Conservation (phyloP, 2,113 vertebrate genomes). For the Tringa solitaria region DNA sequence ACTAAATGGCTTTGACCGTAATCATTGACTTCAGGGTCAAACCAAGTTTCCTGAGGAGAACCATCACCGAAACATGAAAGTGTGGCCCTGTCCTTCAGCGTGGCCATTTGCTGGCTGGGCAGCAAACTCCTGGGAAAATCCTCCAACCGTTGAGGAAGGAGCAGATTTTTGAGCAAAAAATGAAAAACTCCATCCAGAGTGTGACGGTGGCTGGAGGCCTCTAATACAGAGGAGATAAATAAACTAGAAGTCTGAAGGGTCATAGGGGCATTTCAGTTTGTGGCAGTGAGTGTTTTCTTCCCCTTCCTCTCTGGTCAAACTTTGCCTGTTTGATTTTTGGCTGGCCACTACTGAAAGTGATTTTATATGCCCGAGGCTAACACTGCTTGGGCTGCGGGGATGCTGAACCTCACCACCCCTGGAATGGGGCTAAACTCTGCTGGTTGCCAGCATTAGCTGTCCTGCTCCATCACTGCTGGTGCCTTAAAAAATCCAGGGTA, state of each 20-base stretch:
- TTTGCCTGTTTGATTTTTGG: not conserved
- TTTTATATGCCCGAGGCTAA: fast-evolving
- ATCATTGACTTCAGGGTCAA: not conserved
- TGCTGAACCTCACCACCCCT: not conserved
- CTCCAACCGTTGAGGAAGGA: not conserved
- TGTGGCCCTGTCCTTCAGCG: not conserved
- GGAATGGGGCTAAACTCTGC: not conserved
- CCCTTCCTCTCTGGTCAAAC: not conserved
- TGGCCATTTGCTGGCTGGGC: not conserved
- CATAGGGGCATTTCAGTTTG: not conserved
- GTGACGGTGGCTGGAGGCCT: not conserved
- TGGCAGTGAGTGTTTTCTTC: not conserved
- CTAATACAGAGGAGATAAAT: not conserved
- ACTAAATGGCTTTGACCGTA: not conserved
- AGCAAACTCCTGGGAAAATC: not conserved
- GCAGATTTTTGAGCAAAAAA: not conserved
- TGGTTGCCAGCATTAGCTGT: not conserved
- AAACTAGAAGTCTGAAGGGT: not conserved
- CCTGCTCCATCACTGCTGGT: fast-evolving
- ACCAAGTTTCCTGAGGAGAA: not conserved
- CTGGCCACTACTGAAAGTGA: not conserved
- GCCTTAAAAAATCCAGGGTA: not conserved
- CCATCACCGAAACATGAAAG: not conserved
- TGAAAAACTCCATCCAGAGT: not conserved
- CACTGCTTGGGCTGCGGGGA: not conserved